Conservation (phyloP, 1,140 invertebrate genomes). For the Oedothorax gibbosus region DNA sequence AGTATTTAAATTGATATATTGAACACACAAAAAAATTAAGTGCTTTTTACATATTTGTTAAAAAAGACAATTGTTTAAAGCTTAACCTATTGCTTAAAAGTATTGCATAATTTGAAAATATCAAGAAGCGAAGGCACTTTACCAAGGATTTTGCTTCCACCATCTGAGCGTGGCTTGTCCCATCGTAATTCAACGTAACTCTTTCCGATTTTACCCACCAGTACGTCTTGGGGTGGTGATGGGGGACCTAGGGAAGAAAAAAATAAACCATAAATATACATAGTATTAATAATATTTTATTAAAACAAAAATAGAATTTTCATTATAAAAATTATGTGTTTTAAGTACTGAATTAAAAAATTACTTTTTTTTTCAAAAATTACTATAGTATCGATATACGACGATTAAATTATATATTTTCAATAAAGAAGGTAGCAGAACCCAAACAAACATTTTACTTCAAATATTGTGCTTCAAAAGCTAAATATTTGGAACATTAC, state of each 20-base stretch:
- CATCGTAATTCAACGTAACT: conserved; percentile 91
- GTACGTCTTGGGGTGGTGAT: conserved; percentile 76
- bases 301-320: no score
- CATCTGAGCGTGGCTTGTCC: conserved; percentile 84
- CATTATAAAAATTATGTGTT: no score
- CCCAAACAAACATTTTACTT: no score
- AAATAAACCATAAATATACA: background rate
- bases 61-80: background rate
- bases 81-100: background rate
- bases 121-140: background rate
- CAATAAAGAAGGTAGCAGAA: no score
- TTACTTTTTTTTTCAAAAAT: no score
- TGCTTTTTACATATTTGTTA: background rate
- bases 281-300: background rate
- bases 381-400: no score
- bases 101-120: background rate
- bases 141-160: conserved; percentile 72
- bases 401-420: no score
- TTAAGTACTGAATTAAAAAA: no score
- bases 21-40: background rate
- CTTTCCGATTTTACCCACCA: conserved; percentile 85
- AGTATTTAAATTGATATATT: background rate
- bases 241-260: conserved; percentile 72
- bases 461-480: no score
- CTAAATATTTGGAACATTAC: no score